These are phyloP conservation scores for Spondyliosoma cantharus DNA, from an alignment of 2,797 vertebrate genomes.

Conservation along the genomic window DNA sequence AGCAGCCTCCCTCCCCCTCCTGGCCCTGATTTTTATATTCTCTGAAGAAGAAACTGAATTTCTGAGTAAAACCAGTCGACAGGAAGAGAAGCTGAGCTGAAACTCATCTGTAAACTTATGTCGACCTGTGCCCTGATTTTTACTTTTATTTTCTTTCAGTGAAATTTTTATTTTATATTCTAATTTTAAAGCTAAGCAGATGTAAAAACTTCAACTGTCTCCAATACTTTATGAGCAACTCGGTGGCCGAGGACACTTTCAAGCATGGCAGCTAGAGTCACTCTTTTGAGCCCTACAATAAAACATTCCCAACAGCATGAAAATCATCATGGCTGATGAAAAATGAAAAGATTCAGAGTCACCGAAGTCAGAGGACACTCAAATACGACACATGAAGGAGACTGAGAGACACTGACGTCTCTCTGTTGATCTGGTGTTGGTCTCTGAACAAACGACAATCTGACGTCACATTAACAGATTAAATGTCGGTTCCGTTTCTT, in stretches of 20 bases:
- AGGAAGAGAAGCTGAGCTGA: neutral
- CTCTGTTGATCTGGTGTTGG: too few relatives aligned
- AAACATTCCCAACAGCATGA: neutral
- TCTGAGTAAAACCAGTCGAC: neutral
- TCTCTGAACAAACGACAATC: too few relatives aligned
- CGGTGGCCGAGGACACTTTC: too few relatives aligned
- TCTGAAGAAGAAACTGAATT: neutral
- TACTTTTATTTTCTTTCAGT: neutral
- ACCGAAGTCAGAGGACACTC: too few relatives aligned
- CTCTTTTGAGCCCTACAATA: neutral
- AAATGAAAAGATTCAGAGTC: neutral
- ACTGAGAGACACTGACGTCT: too few relatives aligned
- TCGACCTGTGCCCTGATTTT: neutral
- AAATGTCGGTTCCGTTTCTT: neutral
- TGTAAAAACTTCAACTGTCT: too few relatives aligned
- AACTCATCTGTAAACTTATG: neutral
- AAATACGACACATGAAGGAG: neutral
- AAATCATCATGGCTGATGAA: neutral
- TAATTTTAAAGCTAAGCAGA: neutral
- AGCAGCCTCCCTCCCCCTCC: neutral
- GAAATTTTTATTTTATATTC: neutral
- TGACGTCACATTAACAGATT: too few relatives aligned
- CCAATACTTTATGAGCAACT: too few relatives aligned
- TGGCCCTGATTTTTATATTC: conserved; percentile 1
- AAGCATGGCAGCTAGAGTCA: neutral